Base-by-base conservation (phyloP, 1,140 invertebrate species). In the Drosophila erecta region DNA sequence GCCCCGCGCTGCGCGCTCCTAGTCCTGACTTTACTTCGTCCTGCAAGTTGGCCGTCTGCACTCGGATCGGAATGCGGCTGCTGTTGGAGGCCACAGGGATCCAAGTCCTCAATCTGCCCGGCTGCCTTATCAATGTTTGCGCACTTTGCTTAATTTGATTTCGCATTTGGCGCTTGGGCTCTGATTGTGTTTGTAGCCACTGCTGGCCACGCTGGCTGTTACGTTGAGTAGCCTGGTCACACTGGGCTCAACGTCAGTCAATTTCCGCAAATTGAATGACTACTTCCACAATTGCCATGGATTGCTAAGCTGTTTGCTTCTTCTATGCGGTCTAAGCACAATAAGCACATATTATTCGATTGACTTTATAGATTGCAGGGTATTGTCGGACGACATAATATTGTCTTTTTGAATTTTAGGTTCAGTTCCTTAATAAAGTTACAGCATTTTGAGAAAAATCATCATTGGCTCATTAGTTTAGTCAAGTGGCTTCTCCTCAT, bases 131-230 rank as follows among this genome's bases (percentile, higher is more conserved):
- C 70, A 64, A 46, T 74, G 73, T 85, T 85, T 86, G 81, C 73
- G 60, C 81, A 85, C 81, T 85, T 85, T 86, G 64, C 81, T 85
- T 86, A 85, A 85, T 85, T 85, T 86, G 81, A 85, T 84, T 84
- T 85, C 71, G 66, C 69, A 72, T 70, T 69, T 57, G 46, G 54
- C 54, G 50, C 59, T 61, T 27, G 55, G 40, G 56, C 55, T 65
- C 37, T 76, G 76, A 66, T 66, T 81, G 62, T 58, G 35, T 64
- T 53, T 44, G 60, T 53, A 15, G 37, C 30, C 33, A 15, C 11
- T 27, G 22, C 40, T 67, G 65, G 62, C 47, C 33, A 54, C 65
- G 20, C 46, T 44, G 30, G 4, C 17, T 33, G 43, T 33, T 38
- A 15, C 61, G 30, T 7, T 37, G 22, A 55, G 65, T 69, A 33